Conservation (phyloP, 2,113 vertebrate genomes). For the Pygoscelis adeliae region DNA sequence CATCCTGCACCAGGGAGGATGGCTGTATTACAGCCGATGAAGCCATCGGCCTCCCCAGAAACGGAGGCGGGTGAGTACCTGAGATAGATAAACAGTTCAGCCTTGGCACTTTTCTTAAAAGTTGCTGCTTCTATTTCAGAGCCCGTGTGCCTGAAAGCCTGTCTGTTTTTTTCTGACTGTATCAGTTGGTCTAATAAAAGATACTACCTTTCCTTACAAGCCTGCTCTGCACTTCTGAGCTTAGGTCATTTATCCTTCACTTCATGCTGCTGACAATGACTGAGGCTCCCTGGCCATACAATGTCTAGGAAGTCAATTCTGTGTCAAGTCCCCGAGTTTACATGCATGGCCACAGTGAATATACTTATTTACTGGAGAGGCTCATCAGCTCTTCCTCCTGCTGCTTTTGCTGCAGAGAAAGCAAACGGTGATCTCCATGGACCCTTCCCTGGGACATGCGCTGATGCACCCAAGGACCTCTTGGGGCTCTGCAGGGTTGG, state of each 20-base stretch:
- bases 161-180: neutral
- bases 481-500: accelerated
- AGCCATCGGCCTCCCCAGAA: neutral
- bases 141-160: neutral
- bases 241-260: neutral
- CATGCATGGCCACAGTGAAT: neutral
- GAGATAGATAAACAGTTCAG: conserved; percentile 23
- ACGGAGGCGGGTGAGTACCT: accelerated
- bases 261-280: neutral
- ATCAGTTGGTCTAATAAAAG: conserved; percentile 32
- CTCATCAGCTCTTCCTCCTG: neutral
- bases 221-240: neutral
- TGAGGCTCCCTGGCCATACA: neutral
- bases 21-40: accelerated
- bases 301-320: neutral
- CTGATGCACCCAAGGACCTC: neutral
- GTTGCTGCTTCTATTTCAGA: conserved; percentile 23
- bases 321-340: neutral
- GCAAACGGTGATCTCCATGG: accelerated
- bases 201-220: neutral
- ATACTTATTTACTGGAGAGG: neutral
- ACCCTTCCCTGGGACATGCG: neutral
- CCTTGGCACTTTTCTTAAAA: neutral
- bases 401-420: neutral
- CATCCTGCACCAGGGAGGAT: neutral